Percentiles rank a stretch among this genome's conserved stretches.
Conservation (phyloP, 2,797 vertebrate species). For the Mycteria americana region DNA sequence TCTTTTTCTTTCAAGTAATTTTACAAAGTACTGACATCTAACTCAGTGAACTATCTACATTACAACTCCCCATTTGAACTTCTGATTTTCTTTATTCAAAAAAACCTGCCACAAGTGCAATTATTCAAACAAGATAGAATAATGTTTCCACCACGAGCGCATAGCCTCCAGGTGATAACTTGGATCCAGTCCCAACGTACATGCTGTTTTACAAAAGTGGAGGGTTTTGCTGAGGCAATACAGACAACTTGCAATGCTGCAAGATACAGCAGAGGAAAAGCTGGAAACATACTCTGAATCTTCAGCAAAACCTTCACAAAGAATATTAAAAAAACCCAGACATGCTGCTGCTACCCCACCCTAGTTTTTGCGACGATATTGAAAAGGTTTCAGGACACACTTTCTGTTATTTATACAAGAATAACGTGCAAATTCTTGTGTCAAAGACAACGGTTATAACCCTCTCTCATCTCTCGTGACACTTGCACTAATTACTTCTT, state of each 20-base stretch:
- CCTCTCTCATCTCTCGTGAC: slow-evolving; percentile 1
- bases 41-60: neutral
- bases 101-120: neutral
- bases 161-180: neutral
- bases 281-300: neutral
- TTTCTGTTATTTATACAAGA: neutral
- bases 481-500: neutral
- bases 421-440: neutral
- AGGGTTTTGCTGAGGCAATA: neutral
- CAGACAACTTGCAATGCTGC: neutral
- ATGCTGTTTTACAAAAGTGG: neutral
- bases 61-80: neutral
- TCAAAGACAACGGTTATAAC: neutral
- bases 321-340: neutral
- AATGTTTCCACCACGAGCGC: neutral
- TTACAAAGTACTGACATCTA: neutral
- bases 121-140: slow-evolving; percentile 2
- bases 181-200: neutral
- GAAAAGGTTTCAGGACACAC: neutral
- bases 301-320: neutral
- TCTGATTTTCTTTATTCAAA: neutral
- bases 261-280: neutral
- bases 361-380: neutral
- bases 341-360: neutral
- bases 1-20: slow-evolving; percentile 11